A percentile compares a stretch with the other conserved stretches of the same genome.
phyloP scores from a whole-genome alignment of 1,140 invertebrate genomes.

The Nebria ingens region DNA sequence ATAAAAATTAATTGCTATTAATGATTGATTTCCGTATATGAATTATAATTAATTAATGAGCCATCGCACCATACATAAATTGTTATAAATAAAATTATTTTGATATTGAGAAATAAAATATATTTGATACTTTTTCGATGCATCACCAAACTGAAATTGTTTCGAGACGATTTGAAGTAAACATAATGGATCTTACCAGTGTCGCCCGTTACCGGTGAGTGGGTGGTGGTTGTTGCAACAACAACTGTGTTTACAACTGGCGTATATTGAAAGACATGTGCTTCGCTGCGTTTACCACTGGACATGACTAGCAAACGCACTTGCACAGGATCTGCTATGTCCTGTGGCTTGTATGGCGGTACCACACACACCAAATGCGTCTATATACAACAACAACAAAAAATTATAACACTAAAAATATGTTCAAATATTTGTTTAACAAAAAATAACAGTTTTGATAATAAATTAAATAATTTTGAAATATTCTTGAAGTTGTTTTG shows the following conservation, averaged over 20 bases:
- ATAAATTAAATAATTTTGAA: no score
- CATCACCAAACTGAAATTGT: slow-evolving; percentile 5
- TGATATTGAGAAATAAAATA: no score
- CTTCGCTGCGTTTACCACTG: slow-evolving; percentile 78
- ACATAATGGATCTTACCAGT: not conserved
- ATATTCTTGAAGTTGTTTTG: slow-evolving; percentile 16
- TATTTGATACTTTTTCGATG: no score
- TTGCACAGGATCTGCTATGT: slow-evolving; percentile 53
- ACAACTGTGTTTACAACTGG: slow-evolving; percentile 36
- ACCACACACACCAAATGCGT: slow-evolving; percentile 89
- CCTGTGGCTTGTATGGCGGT: slow-evolving; percentile 61
- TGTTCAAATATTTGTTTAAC: no score
- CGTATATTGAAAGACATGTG: slow-evolving; percentile 77
- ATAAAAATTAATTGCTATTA: no score
- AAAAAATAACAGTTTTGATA: no score
- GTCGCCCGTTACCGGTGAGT: not conserved
- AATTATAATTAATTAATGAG: no score
- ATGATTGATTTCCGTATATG: no score
- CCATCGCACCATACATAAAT: no score
- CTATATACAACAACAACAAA: slow-evolving; percentile 42
- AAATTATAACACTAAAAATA: not conserved
- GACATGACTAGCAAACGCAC: slow-evolving; percentile 75
- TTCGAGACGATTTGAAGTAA: not conserved
- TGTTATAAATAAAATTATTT: no score
- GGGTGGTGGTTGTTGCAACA: slow-evolving; percentile 16